A percentile compares a stretch with the other conserved stretches of the same genome.
Evolutionary conservation across 2,888 invertebrate species (phyloP).

Genomic region (Lomographa bimaculata): DNA sequence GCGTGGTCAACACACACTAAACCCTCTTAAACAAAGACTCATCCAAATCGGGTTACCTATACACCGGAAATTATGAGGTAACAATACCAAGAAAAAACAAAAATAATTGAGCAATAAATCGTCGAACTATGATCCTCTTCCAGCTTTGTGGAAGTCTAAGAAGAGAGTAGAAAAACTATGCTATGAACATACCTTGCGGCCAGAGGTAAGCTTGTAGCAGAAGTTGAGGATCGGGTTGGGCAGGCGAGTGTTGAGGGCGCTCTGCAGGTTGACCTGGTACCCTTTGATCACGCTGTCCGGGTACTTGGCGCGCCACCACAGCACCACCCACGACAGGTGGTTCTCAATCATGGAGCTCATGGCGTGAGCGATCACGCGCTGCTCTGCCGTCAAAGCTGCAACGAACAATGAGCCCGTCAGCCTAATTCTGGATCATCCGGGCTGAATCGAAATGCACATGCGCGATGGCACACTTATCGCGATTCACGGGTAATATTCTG

Average conservation of each 20-base stretch:
- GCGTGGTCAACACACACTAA: no score
- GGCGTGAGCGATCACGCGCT: slow-evolving; percentile 94
- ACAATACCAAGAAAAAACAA: no score
- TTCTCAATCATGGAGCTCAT: slow-evolving; percentile 98
- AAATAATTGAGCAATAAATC: no score
- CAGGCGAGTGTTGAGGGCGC: slow-evolving; percentile 93
- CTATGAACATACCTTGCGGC: slow-evolving; percentile 89
- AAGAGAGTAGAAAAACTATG: no score
- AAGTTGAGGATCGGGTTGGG: slow-evolving; percentile 94
- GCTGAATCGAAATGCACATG: slow-evolving; percentile 55
- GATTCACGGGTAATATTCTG: no score
- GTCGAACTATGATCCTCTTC: no score
- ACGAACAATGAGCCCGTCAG: slow-evolving; percentile 29
- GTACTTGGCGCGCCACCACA: slow-evolving; percentile 96
- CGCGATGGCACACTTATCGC: slow-evolving; percentile 52
- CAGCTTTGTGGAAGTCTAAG: no score
- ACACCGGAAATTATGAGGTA: no score
- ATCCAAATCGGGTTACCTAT: no score
- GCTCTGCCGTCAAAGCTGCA: slow-evolving; percentile 89
- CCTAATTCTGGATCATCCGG: background rate
- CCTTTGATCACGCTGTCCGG: slow-evolving; percentile 95
- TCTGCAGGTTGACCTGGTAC: slow-evolving; percentile 95
- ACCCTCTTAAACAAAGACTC: no score
- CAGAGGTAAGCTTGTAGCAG: slow-evolving; percentile 94
- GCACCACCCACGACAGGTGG: slow-evolving; percentile 95